These are phyloP conservation scores for Allobates femoralis DNA, from an alignment of 2,797 vertebrate species.

Conservation along the genomic window DNA sequence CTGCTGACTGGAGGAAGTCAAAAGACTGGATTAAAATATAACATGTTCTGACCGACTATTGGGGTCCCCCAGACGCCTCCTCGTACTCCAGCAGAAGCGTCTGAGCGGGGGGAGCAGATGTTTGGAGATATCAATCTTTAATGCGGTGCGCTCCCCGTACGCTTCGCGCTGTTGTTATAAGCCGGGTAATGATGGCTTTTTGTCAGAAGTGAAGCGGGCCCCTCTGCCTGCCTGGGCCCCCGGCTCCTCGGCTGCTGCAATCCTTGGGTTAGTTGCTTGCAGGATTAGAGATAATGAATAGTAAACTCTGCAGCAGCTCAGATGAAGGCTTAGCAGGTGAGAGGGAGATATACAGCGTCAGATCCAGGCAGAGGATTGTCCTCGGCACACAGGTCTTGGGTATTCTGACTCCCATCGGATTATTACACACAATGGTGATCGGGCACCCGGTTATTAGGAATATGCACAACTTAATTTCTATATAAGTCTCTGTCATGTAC, in stretches of 20 bases:
- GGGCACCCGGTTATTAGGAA: too few relatives aligned
- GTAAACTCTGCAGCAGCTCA: constrained; percentile 65
- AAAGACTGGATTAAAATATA: neutral
- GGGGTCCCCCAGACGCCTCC: neutral
- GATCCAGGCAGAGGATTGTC: neutral
- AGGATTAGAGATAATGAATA: constrained; percentile 69
- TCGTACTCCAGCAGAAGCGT: neutral
- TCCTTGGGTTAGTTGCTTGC: constrained; percentile 69
- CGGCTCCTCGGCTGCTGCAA: constrained; percentile 63
- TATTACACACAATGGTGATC: too few relatives aligned
- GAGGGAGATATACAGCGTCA: neutral
- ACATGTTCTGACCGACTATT: neutral
- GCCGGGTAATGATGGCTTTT: constrained; percentile 72
- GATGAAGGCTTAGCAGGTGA: constrained; percentile 51
- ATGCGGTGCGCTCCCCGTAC: constrained; percentile 69
- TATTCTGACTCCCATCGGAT: too few relatives aligned
- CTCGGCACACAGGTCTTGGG: too few relatives aligned
- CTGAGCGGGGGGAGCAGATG: constrained; percentile 40
- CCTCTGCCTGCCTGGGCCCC: constrained; percentile 71
- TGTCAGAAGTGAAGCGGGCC: constrained; percentile 73
- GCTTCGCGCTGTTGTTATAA: constrained; percentile 72
- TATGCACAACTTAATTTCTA: too few relatives aligned
- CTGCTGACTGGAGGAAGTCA: neutral
- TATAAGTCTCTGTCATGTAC: too few relatives aligned
- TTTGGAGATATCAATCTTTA: constrained; percentile 74